Conservation (phyloP, 2,113 vertebrate genomes). For the Gymnogyps californianus region DNA sequence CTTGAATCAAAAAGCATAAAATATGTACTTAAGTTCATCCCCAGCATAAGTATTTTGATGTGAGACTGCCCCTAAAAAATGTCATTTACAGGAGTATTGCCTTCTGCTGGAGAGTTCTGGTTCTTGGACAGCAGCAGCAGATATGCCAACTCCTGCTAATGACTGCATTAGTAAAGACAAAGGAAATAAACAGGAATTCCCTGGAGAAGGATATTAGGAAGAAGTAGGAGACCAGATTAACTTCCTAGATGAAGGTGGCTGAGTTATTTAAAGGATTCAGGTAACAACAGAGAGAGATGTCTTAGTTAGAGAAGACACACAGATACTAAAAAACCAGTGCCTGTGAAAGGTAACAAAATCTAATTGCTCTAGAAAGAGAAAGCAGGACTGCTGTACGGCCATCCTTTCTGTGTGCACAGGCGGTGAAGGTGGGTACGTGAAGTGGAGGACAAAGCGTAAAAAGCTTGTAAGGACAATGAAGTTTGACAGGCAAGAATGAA, state of each 20-base stretch:
- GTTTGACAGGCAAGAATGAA: constrained; percentile 9
- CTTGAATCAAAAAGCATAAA: not conserved
- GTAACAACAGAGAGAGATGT: not conserved
- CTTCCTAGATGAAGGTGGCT: not conserved
- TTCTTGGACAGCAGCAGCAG: not conserved
- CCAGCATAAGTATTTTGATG: not conserved
- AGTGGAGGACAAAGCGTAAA: not conserved
- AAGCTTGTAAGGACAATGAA: not conserved
- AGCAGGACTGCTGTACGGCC: not conserved
- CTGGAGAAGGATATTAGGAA: not conserved
- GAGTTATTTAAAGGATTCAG: not conserved
- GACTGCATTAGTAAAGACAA: not conserved
- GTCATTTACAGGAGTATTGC: not conserved
- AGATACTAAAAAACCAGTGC: not conserved
- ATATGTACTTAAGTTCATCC: not conserved
- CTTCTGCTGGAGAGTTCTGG: not conserved
- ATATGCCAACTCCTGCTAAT: not conserved
- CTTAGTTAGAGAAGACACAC: not conserved
- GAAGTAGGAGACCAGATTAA: not conserved
- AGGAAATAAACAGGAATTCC: not conserved
- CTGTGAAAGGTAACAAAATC: not conserved
- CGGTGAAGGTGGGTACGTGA: not conserved
- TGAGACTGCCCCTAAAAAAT: not conserved
- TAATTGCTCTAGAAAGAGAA: not conserved
- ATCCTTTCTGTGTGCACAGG: too few relatives aligned